Percentiles rank a stretch among this genome's conserved stretches.
Evolutionary conservation across 2,113 vertebrate species (phyloP).

Genomic region (Indri indri): DNA sequence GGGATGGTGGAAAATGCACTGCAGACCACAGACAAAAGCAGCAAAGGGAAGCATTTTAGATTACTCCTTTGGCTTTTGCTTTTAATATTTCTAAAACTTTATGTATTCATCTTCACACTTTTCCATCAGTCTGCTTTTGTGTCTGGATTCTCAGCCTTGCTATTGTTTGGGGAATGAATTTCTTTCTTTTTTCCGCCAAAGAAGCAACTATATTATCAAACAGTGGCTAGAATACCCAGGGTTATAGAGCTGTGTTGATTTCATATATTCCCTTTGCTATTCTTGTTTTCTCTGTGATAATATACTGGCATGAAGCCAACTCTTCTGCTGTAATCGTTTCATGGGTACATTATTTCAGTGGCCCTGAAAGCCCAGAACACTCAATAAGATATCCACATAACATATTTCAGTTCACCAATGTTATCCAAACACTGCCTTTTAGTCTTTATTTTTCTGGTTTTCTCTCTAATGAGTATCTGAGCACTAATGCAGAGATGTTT

Average conservation of each 20-base stretch:
- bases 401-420: not conserved
- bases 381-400: not conserved
- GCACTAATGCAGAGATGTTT: not conserved
- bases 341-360: not conserved
- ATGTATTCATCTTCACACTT: not conserved
- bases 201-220: slow-evolving; percentile 17
- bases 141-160: slow-evolving; percentile 19
- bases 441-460: slow-evolving; percentile 22
- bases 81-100: slow-evolving; percentile 12
- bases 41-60: not conserved
- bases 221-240: not conserved
- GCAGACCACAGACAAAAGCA: not conserved
- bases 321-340: not conserved
- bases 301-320: not conserved
- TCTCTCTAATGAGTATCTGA: not conserved
- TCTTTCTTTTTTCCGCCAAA: slow-evolving; percentile 14
- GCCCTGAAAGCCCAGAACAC: not conserved
- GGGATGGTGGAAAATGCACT: not conserved
- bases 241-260: not conserved
- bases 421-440: not conserved
- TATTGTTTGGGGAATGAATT: not conserved
- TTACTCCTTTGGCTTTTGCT: slow-evolving; percentile 8
- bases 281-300: not conserved
- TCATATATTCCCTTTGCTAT: not conserved
- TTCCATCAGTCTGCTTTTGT: slow-evolving; percentile 10